Base-by-base conservation (phyloP, 2,113 vertebrate species). In the Lipophrys pholis region DNA sequence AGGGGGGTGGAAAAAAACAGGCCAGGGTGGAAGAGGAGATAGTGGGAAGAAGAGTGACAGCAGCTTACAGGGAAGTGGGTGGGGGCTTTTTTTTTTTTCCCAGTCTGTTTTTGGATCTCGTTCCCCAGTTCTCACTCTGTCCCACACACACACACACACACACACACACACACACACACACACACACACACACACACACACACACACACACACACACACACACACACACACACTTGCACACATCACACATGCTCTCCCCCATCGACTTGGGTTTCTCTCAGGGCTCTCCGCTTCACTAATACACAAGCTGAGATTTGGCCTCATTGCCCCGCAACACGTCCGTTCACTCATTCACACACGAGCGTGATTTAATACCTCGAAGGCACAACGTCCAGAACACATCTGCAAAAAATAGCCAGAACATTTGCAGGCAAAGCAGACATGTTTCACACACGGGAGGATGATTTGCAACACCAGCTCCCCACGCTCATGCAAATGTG, bases 11-110 rank as follows among this genome's bases (percentile, higher is more conserved):
- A 14, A 46, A 48, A 48, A n/a, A 48, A 30, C 46, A 60, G 53
- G 56, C 69, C 69, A 61, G 46, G 21, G 75, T 75, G 67, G 69
- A 80, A 61, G 69, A 71, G 59, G 49, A 83, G 82, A 87, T 87
- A 76, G 69, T n/a, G 43, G 12, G 72, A 59, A 54, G 71, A 75
- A 83, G 81, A 87, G 78, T 84, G 87, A 90, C 87, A 89, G 76
- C 78, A 81, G 79, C 84, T 89, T 74, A 81, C 15, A 62, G 79
- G 54, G 11, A 56, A 85, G 61, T 36, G 61, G 65, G 68, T 51
- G 43, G 69, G 57, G 75, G 69, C 59, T 53, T 11, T 43, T 56
- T 68, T 56, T 58, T 21, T 48, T 53, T 49, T 50, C 48, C 38
- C 21, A 2, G 15, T 53, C 8, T 73, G 36, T 46, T 61, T 72